Evolutionary conservation across 2,113 vertebrate genomes (phyloP).

Genomic region (Ailuropoda melanoleuca): DNA sequence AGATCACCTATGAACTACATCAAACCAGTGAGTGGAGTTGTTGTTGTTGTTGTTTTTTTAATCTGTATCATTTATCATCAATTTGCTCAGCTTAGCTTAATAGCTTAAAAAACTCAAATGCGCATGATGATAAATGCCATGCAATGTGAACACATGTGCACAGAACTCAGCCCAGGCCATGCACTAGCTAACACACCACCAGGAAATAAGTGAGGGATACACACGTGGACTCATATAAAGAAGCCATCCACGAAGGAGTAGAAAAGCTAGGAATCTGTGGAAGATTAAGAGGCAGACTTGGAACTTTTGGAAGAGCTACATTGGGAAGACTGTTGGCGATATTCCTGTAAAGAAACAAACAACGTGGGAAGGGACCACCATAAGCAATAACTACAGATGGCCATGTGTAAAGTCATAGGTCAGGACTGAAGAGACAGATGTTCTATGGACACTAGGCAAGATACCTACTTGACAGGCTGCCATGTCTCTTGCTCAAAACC

Average conservation of each 20-base stretch:
- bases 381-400: slow-evolving; percentile 83
- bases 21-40: slow-evolving; percentile 1
- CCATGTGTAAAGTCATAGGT: slow-evolving; percentile 73
- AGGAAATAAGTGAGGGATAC: slow-evolving; percentile 89
- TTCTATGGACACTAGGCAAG: slow-evolving; percentile 40
- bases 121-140: slow-evolving; percentile 82
- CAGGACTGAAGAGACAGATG: slow-evolving; percentile 64
- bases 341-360: slow-evolving; percentile 92
- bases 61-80: slow-evolving; percentile 70
- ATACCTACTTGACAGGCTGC: slow-evolving; percentile 96
- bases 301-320: slow-evolving; percentile 97
- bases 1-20: slow-evolving; percentile 58
- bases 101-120: slow-evolving; percentile 65
- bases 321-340: slow-evolving; percentile 97
- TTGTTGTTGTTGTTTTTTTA: slow-evolving; percentile 35
- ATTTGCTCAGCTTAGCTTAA: slow-evolving; percentile 82
- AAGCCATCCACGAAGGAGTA: slow-evolving; percentile 95
- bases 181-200: slow-evolving; percentile 86
- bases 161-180: slow-evolving; percentile 87
- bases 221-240: slow-evolving; percentile 97
- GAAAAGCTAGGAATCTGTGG: slow-evolving; percentile 97
- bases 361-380: slow-evolving; percentile 86
- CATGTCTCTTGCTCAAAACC: slow-evolving; percentile 97
- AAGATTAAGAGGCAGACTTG: slow-evolving; percentile 96
- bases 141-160: slow-evolving; percentile 84